phyloP scores from a whole-genome alignment of 2,113 vertebrate genomes.

The Lampris megalopsis region DNA sequence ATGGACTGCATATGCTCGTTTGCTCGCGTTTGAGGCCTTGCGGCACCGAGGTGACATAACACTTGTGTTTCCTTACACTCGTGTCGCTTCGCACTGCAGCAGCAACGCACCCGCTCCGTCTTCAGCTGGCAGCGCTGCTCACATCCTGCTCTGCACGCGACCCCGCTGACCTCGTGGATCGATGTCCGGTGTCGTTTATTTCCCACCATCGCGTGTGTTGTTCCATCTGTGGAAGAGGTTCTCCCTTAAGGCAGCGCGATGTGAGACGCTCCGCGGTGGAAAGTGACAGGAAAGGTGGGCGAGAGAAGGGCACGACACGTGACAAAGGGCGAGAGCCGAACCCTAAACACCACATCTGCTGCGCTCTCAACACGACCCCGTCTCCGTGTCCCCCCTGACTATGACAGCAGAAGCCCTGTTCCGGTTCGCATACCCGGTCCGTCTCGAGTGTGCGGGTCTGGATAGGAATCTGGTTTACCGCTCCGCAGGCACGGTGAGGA shows the following conservation, averaged over 20 bases:
- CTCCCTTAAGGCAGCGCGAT: slow-evolving; percentile 33
- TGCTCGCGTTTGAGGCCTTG: too few species aligned
- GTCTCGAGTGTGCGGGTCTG: too few species aligned
- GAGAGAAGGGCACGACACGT: slow-evolving; percentile 37
- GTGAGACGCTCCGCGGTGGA: slow-evolving; percentile 53
- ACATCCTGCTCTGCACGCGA: slow-evolving; percentile 16
- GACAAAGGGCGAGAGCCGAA: slow-evolving; percentile 21
- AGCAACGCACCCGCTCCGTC: not conserved
- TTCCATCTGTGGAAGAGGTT: slow-evolving; percentile 18
- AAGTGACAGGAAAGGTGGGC: slow-evolving; percentile 59
- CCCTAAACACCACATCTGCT: slow-evolving; percentile 7
- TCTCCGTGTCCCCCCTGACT: slow-evolving; percentile 18
- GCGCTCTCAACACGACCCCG: slow-evolving; percentile 11
- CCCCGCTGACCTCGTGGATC: slow-evolving; percentile 24
- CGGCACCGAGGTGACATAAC: too few species aligned
- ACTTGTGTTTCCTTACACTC: too few species aligned
- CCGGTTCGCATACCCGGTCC: slow-evolving; percentile 2
- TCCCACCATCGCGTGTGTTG: slow-evolving; percentile 26
- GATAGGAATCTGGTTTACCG: not conserved
- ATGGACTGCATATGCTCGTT: too few species aligned
- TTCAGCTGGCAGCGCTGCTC: not conserved
- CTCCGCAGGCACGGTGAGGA: not conserved
- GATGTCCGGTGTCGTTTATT: slow-evolving; percentile 22
- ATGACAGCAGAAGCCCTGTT: slow-evolving; percentile 1
- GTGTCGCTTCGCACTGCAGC: too few species aligned